Evolutionary conservation across 2,113 vertebrate species (phyloP).

Genomic region (Strix uralensis): DNA sequence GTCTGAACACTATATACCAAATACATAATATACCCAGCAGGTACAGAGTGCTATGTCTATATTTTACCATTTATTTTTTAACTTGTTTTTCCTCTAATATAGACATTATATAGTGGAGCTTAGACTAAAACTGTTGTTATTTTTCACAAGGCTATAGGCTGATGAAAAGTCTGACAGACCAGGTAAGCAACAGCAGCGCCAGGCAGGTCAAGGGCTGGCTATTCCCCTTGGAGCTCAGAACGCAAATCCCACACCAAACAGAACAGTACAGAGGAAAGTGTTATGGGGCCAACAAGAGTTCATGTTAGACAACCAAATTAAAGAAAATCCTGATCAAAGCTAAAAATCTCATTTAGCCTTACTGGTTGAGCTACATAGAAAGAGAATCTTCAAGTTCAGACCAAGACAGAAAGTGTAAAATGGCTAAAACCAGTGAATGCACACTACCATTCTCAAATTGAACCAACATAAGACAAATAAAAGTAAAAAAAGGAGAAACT

Average conservation of each 20-base stretch:
- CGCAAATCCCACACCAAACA: neutral
- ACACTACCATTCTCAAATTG: neutral
- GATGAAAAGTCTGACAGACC: neutral
- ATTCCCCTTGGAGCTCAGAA: neutral
- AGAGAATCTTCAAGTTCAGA: neutral
- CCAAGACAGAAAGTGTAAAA: neutral
- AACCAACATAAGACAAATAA: neutral
- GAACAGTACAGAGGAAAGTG: neutral
- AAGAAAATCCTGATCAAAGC: neutral
- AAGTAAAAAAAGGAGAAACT: neutral
- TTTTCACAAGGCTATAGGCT: neutral
- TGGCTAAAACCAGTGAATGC: neutral
- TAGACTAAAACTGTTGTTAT: neutral
- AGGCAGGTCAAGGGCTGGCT: neutral
- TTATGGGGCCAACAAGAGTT: neutral
- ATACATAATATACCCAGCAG: neutral
- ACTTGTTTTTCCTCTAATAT: no score
- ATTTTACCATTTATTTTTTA: neutral
- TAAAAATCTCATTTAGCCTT: neutral
- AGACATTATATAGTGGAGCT: neutral
- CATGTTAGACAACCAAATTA: neutral
- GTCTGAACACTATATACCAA: neutral
- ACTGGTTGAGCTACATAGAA: fast-evolving
- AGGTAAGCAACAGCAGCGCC: neutral
- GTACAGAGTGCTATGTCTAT: neutral